Evolutionary conservation across 2,888 invertebrate species (phyloP).

Genomic region (Pseudococcus jackbeardsleyi): DNA sequence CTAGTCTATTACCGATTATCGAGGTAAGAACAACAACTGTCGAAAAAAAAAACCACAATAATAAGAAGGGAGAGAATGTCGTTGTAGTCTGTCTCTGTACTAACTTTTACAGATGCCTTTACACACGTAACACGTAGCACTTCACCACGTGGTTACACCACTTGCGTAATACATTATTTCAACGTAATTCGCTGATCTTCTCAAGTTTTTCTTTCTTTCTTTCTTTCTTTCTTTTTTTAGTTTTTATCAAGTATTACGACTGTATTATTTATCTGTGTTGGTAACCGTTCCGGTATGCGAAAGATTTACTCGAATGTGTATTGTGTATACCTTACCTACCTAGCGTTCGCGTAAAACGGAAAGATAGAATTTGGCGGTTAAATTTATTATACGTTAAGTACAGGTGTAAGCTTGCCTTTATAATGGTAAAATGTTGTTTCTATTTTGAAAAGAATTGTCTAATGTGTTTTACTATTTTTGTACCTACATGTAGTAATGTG

Average conservation of each 20-base stretch:
- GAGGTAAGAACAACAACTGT: background rate
- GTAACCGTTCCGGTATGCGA: background rate
- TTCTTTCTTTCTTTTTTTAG: background rate
- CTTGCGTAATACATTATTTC: background rate
- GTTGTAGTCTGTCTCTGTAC: background rate
- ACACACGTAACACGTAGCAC: background rate
- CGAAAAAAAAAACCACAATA: background rate
- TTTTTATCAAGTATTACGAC: constrained; percentile 11
- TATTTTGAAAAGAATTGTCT: constrained; percentile 37
- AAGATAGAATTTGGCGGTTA: background rate
- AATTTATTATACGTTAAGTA: constrained; percentile 56
- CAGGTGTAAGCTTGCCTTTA: constrained; percentile 56
- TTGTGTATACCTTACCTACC: background rate
- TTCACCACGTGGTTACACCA: background rate
- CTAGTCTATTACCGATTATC: background rate
- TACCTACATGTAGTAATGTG: background rate
- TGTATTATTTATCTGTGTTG: background rate
- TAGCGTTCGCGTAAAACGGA: background rate
- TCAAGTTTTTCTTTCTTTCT: background rate
- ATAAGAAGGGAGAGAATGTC: background rate
- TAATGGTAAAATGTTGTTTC: constrained; percentile 49
- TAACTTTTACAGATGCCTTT: background rate
- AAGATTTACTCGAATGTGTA: background rate
- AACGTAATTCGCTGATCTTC: constrained; percentile 15
- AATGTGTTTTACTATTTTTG: constrained; percentile 23